These are phyloP conservation scores for Acanthurus leucopareius DNA, from an alignment of 2,797 vertebrate genomes.

Conservation along the genomic window DNA sequence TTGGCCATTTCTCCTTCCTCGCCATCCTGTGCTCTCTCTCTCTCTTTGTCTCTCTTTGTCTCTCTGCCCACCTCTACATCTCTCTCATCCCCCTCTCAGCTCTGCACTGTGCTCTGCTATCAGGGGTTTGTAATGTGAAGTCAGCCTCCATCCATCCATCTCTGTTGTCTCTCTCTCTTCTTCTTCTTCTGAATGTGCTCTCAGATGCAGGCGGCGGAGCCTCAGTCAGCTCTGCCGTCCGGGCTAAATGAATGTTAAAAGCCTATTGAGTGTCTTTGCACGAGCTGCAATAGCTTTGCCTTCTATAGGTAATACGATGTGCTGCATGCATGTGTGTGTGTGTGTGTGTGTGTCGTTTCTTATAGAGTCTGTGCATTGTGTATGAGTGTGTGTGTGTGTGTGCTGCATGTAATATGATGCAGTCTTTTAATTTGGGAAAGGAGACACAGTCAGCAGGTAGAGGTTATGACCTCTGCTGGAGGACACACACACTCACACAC, in stretches of 20 bases:
- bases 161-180: conserved; percentile 17
- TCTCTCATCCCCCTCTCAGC: conserved; percentile 17
- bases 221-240: conserved; percentile 59
- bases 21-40: conserved; percentile 2
- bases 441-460: conserved; percentile 79
- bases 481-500: conserved; percentile 42
- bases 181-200: conserved; percentile 23
- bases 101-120: conserved; percentile 14
- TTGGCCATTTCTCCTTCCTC: conserved; percentile 45
- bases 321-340: conserved; percentile 27
- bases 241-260: conserved; percentile 79
- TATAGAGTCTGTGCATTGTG: conserved; percentile 27
- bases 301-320: conserved; percentile 75
- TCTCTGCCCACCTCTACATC: conserved; percentile 48
- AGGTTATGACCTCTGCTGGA: conserved; percentile 73
- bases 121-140: conserved; percentile 33
- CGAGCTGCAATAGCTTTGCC: conserved; percentile 65
- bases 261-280: conserved; percentile 78
- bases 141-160: conserved; percentile 44
- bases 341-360: conserved; percentile 17
- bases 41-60: conserved; percentile 13
- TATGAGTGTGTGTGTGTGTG: conserved; percentile 32
- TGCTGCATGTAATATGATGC: conserved; percentile 73
- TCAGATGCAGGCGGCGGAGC: conserved; percentile 65
- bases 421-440: conserved; percentile 79